Evolutionary conservation across 2,888 invertebrate genomes (phyloP).

Genomic region (Dynastes maya): DNA sequence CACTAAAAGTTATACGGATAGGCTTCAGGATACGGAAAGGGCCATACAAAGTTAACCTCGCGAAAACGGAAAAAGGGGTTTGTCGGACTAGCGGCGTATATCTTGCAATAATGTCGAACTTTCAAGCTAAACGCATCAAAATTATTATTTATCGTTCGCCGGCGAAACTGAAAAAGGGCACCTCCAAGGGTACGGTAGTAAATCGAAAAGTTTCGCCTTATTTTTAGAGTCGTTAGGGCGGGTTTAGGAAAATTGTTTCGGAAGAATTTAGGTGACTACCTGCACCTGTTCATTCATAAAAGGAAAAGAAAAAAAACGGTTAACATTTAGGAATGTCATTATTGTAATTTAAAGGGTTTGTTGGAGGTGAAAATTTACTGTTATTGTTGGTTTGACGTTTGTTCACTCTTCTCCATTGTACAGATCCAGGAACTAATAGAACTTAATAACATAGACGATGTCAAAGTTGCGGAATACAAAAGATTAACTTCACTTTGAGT

Average conservation of each 20-base stretch:
- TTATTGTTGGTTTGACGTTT: too few species aligned
- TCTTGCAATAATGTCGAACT: slow-evolving; percentile 33
- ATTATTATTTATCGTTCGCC: slow-evolving; percentile 34
- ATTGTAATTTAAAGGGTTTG: too few species aligned
- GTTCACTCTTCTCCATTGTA: too few species aligned
- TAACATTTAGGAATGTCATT: too few species aligned
- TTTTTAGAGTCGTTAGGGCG: neutral
- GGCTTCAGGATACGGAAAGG: neutral
- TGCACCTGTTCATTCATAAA: neutral
- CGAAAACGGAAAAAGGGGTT: slow-evolving; percentile 32
- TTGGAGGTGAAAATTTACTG: too few species aligned
- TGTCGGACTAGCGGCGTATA: slow-evolving; percentile 15
- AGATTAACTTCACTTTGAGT: too few species aligned
- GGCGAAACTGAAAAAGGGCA: slow-evolving; percentile 12
- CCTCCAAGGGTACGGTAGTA: neutral
- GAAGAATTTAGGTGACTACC: neutral
- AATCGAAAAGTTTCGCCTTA: neutral
- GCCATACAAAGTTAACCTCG: neutral
- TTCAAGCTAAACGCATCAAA: slow-evolving; percentile 32
- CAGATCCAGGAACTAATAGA: too few species aligned
- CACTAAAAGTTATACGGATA: slow-evolving; percentile 37
- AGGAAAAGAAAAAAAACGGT: too few species aligned
- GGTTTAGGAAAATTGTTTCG: neutral
- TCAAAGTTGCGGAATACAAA: too few species aligned
- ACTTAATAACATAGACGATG: too few species aligned